phyloP scores from a whole-genome alignment of 2,888 invertebrate genomes.

The Oligia fasciuncula region DNA sequence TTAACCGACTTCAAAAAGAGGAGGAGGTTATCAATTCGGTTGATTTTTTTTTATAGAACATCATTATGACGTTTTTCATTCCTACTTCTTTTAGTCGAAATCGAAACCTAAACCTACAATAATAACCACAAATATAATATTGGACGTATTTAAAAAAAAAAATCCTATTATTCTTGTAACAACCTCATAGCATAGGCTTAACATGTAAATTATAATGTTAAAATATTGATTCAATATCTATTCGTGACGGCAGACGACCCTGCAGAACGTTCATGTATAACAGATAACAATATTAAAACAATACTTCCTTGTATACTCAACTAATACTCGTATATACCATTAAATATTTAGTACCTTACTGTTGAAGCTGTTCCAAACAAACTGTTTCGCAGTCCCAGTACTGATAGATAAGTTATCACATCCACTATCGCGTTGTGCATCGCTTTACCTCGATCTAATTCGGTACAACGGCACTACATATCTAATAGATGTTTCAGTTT shows the following conservation, averaged over 20 bases:
- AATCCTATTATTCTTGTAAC: slow-evolving; percentile 37
- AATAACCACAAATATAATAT: slow-evolving; percentile 17
- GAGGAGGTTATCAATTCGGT: no score
- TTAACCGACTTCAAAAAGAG: no score
- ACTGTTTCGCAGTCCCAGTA: slow-evolving; percentile 71
- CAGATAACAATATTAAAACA: slow-evolving; percentile 65
- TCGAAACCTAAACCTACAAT: neutral
- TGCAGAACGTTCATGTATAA: slow-evolving; percentile 50
- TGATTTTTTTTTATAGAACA: no score
- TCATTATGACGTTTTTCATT: neutral
- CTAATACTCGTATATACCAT: slow-evolving; percentile 52
- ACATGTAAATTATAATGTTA: slow-evolving; percentile 39
- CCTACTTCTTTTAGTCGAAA: neutral
- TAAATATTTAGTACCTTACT: slow-evolving; percentile 54
- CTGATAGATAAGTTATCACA: slow-evolving; percentile 78
- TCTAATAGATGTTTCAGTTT: slow-evolving; percentile 67
- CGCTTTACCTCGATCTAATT: slow-evolving; percentile 83
- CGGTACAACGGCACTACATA: slow-evolving; percentile 71
- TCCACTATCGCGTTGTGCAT: slow-evolving; percentile 80
- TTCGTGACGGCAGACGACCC: slow-evolving; percentile 63
- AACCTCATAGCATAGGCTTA: slow-evolving; percentile 12
- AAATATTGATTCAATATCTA: slow-evolving; percentile 58
- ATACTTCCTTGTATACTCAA: slow-evolving; percentile 66
- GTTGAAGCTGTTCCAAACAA: slow-evolving; percentile 39
- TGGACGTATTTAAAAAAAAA: slow-evolving; percentile 7